Conservation (phyloP, 2,113 vertebrate genomes). For the Clarias magur region DNA sequence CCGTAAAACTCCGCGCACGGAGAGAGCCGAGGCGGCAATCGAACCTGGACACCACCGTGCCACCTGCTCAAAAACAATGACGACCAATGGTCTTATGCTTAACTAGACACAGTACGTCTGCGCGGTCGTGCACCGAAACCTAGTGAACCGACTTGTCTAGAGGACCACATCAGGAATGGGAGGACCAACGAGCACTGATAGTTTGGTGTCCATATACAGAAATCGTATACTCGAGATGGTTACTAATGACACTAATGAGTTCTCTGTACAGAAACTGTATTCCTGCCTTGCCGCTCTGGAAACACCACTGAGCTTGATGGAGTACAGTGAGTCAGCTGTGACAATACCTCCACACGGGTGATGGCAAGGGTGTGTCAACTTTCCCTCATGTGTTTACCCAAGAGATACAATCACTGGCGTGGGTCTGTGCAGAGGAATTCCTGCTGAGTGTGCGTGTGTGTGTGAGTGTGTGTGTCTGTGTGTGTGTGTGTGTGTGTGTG, state of each 20-base stretch:
- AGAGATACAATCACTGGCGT: constrained; percentile 3
- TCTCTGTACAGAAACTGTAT: background rate
- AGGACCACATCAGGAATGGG: background rate
- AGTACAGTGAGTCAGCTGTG: constrained; percentile 34
- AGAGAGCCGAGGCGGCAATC: too few relatives aligned
- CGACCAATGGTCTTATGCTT: background rate
- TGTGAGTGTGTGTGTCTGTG: constrained; percentile 19
- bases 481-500: constrained; percentile 11
- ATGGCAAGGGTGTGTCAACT: constrained; percentile 39
- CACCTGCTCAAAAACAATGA: too few relatives aligned
- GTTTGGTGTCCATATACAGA: background rate
- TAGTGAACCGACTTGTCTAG: background rate
- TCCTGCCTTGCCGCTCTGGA: constrained; percentile 4
- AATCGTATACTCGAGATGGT: background rate
- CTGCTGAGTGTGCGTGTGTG: constrained; percentile 2
- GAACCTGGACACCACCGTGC: too few relatives aligned
- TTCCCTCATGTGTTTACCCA: constrained; percentile 19
- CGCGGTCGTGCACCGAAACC: background rate
- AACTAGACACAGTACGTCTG: background rate
- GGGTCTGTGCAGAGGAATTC: constrained; percentile 11
- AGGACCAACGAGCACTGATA: background rate
- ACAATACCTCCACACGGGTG: background rate
- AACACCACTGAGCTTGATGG: background rate
- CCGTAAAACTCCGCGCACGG: too few relatives aligned
- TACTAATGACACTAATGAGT: background rate